Percentiles rank a stretch among this genome's conserved stretches.
Conservation (phyloP, 92 coral and sea anemone genomes). For the Scolanthus callimorphus region DNA sequence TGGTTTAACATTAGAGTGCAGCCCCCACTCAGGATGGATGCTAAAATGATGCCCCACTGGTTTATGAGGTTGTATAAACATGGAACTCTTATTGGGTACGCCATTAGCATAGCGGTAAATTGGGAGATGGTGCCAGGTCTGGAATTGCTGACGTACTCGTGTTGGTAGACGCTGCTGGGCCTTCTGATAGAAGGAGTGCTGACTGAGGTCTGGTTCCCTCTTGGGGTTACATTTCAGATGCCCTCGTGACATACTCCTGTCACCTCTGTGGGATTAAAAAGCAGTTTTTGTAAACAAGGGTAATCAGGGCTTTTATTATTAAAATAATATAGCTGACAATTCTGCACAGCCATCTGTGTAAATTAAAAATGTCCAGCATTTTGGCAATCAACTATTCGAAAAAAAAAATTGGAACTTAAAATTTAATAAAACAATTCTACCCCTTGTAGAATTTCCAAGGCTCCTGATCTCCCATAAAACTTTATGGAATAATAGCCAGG, state of each 20-base stretch:
- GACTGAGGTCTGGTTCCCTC: conserved; percentile 63
- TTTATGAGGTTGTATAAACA: conserved; percentile 86
- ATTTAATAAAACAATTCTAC: no score
- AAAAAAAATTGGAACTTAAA: no score
- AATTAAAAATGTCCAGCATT: no score
- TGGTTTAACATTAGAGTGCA: conserved; percentile 47
- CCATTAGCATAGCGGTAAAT: conserved; percentile 57
- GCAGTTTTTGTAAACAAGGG: no score
- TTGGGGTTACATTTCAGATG: conserved; percentile 47
- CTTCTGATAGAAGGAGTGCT: conserved; percentile 53
- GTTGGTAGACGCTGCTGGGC: conserved; percentile 46
- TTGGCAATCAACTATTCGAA: no score
- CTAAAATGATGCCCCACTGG: conserved; percentile 80
- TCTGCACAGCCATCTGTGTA: no score
- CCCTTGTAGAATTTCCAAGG: no score
- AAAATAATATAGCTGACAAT: no score
- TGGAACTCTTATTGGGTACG: conserved; percentile 73
- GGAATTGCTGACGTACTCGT: conserved; percentile 66
- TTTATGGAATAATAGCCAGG: no score
- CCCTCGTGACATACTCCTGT: conserved; percentile 22
- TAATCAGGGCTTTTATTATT: no score
- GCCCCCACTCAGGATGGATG: conserved; percentile 99
- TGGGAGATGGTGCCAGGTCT: conserved; percentile 98
- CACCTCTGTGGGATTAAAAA: conserved; percentile 38
- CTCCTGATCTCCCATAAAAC: no score